These are phyloP conservation scores for Elanoides forficatus DNA, from an alignment of 2,113 vertebrate species.

Conservation along the genomic window DNA sequence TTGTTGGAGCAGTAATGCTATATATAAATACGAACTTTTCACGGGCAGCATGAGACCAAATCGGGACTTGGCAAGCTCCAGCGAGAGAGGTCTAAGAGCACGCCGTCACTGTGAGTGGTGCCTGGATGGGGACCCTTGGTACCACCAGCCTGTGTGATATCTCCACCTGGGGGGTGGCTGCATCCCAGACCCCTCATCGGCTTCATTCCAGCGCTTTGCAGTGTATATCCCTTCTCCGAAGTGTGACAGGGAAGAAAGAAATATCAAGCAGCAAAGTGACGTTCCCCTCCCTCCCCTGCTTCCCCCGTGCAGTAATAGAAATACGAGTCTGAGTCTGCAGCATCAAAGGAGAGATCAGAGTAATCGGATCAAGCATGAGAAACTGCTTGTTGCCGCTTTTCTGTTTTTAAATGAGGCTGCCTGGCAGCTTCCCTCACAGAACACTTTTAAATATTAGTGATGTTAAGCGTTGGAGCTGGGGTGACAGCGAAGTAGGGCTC, in stretches of 20 bases:
- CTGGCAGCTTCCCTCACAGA: conserved; percentile 29
- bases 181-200: accelerated
- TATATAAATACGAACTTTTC: accelerated
- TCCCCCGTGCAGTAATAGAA: conserved; percentile 43
- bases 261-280: conserved; percentile 18
- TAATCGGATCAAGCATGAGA: conserved; percentile 65
- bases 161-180: accelerated
- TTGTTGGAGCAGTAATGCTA: no score
- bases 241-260: conserved; percentile 22
- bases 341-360: conserved; percentile 71
- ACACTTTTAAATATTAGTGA: not conserved
- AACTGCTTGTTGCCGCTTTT: conserved; percentile 66
- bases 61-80: not conserved
- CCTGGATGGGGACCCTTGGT: not conserved
- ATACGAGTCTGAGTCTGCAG: conserved; percentile 53
- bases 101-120: accelerated
- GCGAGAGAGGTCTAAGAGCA: not conserved
- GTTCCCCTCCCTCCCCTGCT: not conserved
- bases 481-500: not conserved
- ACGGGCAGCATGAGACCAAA: accelerated
- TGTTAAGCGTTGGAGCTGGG: conserved; percentile 1
- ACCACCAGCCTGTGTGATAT: not conserved
- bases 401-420: conserved; percentile 51
- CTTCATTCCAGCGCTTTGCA: not conserved
- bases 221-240: not conserved